A percentile compares a stretch with the other conserved stretches of the same genome.
Evolutionary conservation across 2,797 vertebrate genomes (phyloP).

Genomic region (Vultur gryphus): DNA sequence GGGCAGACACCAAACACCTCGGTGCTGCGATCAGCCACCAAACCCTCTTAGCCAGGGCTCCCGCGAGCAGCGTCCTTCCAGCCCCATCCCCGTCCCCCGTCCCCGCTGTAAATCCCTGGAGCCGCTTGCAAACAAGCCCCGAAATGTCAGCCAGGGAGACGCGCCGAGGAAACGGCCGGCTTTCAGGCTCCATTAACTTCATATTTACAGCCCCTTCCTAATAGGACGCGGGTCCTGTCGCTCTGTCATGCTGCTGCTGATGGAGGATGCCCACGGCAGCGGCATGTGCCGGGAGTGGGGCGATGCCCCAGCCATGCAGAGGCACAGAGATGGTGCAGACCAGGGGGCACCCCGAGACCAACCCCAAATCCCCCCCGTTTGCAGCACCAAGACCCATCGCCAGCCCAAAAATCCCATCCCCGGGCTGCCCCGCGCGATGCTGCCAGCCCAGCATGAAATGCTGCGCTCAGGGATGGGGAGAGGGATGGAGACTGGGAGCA

Average conservation of each 20-base stretch:
- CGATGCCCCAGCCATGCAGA: not conserved
- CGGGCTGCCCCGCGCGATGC: rapidly evolving
- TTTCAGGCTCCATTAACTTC: conserved; percentile 17
- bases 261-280: not conserved
- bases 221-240: not conserved
- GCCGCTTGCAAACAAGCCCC: not conserved
- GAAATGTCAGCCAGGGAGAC: not conserved
- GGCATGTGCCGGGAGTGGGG: rapidly evolving
- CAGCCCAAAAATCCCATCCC: not conserved
- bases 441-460: not conserved
- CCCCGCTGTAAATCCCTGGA: not conserved
- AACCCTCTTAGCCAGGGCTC: not conserved
- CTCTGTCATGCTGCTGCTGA: not conserved
- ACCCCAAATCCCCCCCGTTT: not conserved
- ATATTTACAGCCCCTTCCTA: not conserved
- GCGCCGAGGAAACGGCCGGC: not conserved
- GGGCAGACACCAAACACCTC: not conserved
- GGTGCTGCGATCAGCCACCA: rapidly evolving
- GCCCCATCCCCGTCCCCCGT: not conserved
- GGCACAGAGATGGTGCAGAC: rapidly evolving
- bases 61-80: not conserved
- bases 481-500: not conserved
- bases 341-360: not conserved
- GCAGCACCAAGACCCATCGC: not conserved
- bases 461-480: not conserved